Evolutionary conservation across 1,140 invertebrate genomes (phyloP), one percentile per base, ranked within the genome.

Genomic region (Drosophila insularis): DNA sequence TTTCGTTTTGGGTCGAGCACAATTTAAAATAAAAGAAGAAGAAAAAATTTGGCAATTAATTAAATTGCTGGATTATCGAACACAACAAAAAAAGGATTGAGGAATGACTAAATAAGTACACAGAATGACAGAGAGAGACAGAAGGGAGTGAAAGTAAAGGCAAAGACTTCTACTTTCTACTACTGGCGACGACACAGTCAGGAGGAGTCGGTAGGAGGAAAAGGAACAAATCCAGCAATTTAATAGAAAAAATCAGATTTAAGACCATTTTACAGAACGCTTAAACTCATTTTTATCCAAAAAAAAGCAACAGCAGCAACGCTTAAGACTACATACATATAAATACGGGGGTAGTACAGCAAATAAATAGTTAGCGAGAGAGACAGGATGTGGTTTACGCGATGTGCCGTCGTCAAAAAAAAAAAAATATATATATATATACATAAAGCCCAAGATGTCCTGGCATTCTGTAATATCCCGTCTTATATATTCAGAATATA

Each of bases 11-110:
- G 73, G 68, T 60, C 74, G 85, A 77, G 76, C 71, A 61, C 37
- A 86, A 89, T 81, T 72, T 75, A 86, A 70, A 82, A 75, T 74
- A 67, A 71, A 75, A 87, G 75, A 61, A 90, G 76, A 90, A 90
- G 79, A 87, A 82, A 90, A 82, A 90, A 90, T 80, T 74, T 37
- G 55, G 65, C 81, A 82, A 77, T 90, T 90, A 90, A 87, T 90
- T 86, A 80, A 87, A 90, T 90, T 90, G 81, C 86, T 90, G 81
- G 79, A 90, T 82, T 82, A 80, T 79, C 66, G 71, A 65, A 81
- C 40, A 70, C 71, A 78, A 74, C 46, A 74, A 63, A 59, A 68
- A 80, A 80, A 27, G 27, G 27, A 27, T 27, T 27, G 27, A 27
- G 3, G 62, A 80, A 63, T 58, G 60, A 73, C 61, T 37, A 75